Conservation (phyloP, 2,797 vertebrate genomes). For the Pithecia hirsuta region DNA sequence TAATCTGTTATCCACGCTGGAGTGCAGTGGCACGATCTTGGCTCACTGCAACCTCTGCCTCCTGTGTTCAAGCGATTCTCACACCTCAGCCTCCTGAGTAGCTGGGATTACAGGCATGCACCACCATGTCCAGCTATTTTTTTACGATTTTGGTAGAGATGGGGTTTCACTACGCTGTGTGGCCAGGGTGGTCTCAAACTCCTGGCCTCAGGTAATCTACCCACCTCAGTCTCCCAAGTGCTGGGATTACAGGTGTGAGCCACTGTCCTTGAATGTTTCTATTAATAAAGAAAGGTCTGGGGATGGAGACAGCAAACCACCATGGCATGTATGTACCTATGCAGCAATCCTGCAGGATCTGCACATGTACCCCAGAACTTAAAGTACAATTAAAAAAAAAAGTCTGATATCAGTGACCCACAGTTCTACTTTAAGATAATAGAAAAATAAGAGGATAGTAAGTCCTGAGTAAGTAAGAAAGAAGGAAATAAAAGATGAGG, state of each 20-base stretch:
- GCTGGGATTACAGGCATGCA: neutral
- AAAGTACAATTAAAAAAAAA: too few relatives aligned
- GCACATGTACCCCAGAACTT: too few relatives aligned
- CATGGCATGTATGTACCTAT: too few relatives aligned
- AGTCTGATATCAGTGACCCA: neutral
- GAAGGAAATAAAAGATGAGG: neutral
- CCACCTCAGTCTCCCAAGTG: neutral
- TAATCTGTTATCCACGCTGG: neutral
- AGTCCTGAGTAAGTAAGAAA: neutral
- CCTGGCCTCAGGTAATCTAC: neutral
- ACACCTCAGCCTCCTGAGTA: neutral
- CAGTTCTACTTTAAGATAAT: neutral
- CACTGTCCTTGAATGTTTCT: neutral
- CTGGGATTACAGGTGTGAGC: neutral
- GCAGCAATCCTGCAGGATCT: too few relatives aligned
- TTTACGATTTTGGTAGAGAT: neutral
- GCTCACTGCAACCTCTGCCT: neutral
- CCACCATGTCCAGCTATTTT: neutral
- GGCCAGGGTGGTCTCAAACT: neutral
- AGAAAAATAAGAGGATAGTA: neutral
- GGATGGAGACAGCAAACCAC: too few relatives aligned
- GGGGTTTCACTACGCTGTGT: neutral
- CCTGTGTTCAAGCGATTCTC: neutral
- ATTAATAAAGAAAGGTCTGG: neutral
- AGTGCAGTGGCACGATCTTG: neutral